phyloP scores from a whole-genome alignment of 2,888 invertebrate species.

The Drosophila multiciliata region DNA sequence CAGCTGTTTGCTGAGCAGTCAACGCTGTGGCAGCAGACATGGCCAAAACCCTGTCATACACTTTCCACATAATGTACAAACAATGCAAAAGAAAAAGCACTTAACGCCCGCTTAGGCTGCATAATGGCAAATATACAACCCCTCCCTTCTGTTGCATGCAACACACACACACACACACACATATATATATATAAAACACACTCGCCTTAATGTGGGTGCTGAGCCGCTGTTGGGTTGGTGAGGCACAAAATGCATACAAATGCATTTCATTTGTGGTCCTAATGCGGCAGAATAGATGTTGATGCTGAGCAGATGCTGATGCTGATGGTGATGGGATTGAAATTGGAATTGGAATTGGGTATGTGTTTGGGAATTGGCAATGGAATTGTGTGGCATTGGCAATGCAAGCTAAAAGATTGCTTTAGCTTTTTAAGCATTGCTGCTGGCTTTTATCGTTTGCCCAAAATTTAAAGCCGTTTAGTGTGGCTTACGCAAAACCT shows the following conservation, averaged over 20 bases:
- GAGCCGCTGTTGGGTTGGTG: slow-evolving; percentile 39
- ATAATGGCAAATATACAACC: slow-evolving; percentile 48
- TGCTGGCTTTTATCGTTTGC: slow-evolving; percentile 31
- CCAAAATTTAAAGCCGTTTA: slow-evolving; percentile 46
- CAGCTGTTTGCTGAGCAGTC: slow-evolving; percentile 12
- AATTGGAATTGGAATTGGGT: slow-evolving; percentile 13
- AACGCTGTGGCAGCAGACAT: slow-evolving; percentile 7
- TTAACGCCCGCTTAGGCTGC: slow-evolving; percentile 50
- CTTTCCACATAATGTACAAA: slow-evolving; percentile 42
- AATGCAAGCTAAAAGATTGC: slow-evolving; percentile 32
- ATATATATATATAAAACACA: slow-evolving; percentile 39
- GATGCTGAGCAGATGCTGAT: slow-evolving; percentile 21
- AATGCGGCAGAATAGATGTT: slow-evolving; percentile 63
- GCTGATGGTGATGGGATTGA: slow-evolving; percentile 24
- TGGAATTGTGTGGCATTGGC: slow-evolving; percentile 22
- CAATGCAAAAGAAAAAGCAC: slow-evolving; percentile 70
- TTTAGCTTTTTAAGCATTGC: slow-evolving; percentile 30
- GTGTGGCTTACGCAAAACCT: slow-evolving; percentile 32
- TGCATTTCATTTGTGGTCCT: slow-evolving; percentile 71
- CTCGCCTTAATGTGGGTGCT: slow-evolving; percentile 60
- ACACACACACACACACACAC: slow-evolving; percentile 7
- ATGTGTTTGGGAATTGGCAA: slow-evolving; percentile 42
- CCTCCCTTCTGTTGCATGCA: neutral
- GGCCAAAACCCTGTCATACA: neutral
- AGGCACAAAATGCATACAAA: slow-evolving; percentile 73